phyloP scores from a whole-genome alignment of 2,113 vertebrate genomes.

The Tetrax tetrax region DNA sequence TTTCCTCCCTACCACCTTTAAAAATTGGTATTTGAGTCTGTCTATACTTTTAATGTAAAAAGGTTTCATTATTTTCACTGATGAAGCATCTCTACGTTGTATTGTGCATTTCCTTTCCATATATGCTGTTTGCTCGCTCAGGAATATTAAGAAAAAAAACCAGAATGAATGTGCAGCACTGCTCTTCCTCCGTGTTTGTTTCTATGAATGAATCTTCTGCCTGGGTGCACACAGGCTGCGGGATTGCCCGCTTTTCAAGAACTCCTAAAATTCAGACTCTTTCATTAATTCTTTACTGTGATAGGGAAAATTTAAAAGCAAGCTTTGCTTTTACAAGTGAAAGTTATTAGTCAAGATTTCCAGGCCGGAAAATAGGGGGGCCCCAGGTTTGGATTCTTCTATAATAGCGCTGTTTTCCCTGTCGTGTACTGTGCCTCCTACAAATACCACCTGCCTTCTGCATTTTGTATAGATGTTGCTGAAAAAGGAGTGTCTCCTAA shows the following conservation, averaged over 20 bases:
- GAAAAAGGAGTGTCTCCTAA: background rate
- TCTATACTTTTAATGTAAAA: background rate
- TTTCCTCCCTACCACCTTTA: background rate
- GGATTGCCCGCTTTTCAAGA: background rate
- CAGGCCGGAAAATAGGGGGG: background rate
- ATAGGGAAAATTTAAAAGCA: background rate
- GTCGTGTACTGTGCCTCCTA: background rate
- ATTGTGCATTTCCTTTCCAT: background rate
- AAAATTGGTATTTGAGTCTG: background rate
- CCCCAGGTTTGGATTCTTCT: background rate
- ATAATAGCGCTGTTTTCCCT: background rate
- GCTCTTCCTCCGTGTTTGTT: background rate
- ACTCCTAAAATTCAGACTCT: background rate
- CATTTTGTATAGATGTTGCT: background rate
- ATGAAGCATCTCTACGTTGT: background rate
- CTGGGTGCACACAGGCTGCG: background rate
- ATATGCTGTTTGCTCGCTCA: background rate
- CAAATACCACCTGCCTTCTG: background rate
- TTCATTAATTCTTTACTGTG: background rate
- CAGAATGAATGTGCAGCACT: background rate
- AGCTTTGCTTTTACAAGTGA: background rate
- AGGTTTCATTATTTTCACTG: background rate
- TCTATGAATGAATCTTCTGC: constrained; percentile 1
- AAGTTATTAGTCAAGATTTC: background rate
- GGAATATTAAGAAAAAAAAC: background rate